Conservation (phyloP, 2,113 vertebrate species). For the Elachura formosa region DNA sequence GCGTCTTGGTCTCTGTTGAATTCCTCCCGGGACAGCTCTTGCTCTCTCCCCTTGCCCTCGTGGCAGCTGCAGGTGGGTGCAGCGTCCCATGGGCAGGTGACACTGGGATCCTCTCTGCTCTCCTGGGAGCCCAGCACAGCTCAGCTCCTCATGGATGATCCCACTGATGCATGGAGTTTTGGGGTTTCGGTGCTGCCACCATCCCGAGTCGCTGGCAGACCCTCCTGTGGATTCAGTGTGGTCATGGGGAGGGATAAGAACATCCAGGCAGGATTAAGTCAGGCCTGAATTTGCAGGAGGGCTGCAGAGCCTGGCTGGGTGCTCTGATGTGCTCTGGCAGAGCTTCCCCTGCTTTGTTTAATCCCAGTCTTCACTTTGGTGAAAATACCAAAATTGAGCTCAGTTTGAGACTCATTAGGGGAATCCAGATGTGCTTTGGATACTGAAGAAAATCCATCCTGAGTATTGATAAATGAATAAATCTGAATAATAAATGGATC, state of each 20-base stretch:
- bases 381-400: background rate
- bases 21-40: background rate
- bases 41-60: background rate
- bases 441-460: fast-evolving
- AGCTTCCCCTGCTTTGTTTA: background rate
- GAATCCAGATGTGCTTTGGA: background rate
- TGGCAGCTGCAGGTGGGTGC: background rate
- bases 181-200: no score
- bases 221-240: background rate
- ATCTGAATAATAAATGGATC: background rate
- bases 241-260: background rate
- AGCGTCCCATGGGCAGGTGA: background rate
- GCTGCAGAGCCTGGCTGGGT: fast-evolving
- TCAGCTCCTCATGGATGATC: background rate
- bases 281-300: background rate
- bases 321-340: background rate
- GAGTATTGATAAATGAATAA: no score
- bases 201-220: fast-evolving
- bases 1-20: background rate
- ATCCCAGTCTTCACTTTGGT: background rate
- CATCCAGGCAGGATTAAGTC: background rate
- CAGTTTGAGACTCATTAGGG: background rate
- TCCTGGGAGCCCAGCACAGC: background rate
- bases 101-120: background rate
- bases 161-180: background rate